Evolutionary conservation across 2,888 invertebrate species (phyloP), one percentile per base, ranked within the genome.

Genomic region (Chouioia cunea): DNA sequence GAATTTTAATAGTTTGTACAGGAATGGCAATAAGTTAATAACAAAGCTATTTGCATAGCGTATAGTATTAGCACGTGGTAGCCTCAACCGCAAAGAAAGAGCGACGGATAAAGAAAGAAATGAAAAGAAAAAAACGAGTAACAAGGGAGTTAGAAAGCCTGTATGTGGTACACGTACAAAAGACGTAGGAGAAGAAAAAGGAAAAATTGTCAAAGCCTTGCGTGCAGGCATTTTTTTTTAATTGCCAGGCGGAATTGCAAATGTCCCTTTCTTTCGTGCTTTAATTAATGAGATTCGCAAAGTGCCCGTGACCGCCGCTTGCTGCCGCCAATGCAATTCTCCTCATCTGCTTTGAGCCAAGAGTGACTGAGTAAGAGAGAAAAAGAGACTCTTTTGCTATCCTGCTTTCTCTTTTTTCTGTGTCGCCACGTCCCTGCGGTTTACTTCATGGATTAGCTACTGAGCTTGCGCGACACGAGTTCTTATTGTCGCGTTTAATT

Each of bases 151-250:
- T 10, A 36, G 36, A 36, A 36, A 36, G 36, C 36, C 12, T 3
- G 20, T 14, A 52, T 18, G 10, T 2, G 18, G 20, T 20, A 14
- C 18, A 22, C 52, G 52, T 22, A 22, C 18, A 20, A 52, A 16
- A 20, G 52, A 22, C 22, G 20, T 10, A 50, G 52, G 2, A 52
- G 12, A 8, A 22, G 46, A 44, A 46, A 59, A 47, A 46, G 14
- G 27, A 2, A 44, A 58, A 16, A 47, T 15, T 6, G 47, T 57
- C 57, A 65, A 56, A 57, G 65, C 53, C 72, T 81, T 76, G 80
- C 81, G 80, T 79, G 81, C 77, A 76, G 78, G 79, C 78, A 74
- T 76, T 79, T 78, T 36, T 76, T 79, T 78, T 80, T 82, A 79
- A 79, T 79, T 76, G 76, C 73, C 70, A 56, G 69, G 63, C 69